Evolutionary conservation across 1,140 invertebrate genomes (phyloP), one percentile per base, ranked within the genome.

Genomic region (Ceratina calcarata): DNA sequence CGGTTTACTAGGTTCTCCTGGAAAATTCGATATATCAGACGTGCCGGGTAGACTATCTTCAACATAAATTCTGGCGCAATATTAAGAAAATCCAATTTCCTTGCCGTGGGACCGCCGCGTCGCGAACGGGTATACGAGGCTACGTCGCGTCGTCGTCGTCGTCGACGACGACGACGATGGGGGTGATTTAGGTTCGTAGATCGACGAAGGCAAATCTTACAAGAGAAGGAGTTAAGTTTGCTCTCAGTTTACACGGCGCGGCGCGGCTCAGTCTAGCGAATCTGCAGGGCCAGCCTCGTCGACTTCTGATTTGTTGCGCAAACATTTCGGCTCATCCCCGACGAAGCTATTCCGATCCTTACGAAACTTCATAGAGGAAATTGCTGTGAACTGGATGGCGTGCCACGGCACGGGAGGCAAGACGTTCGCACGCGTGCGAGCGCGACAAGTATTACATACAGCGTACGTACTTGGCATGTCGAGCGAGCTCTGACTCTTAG

Each of bases 281-380:
- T 6, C n/a, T 55, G n/a, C 8, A 37, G 3, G 64, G 51, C 66
- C 66, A 65, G 60, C 51, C 79, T 45, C 55, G 27, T 37, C 58
- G 71, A 83, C 76, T 85, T 85, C 72, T 82, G 77, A 83, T 85
- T 80, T 83, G 81, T 80, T 80, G 72, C 64, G 53, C 83, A 81
- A 78, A 78, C 80, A 81, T 81, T 81, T 77, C 58, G 60, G 18
- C 61, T 78, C 66, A 60, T 78, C 49, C 66, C 37, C 58, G 74
- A 49, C 32, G 49, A 32, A 32, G 18, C 18, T 69, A 45, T 70
- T 62, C 74, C 66, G 10, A 65, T 58, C 60, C 58, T 70, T 49
- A 22, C 67, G 78, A 75, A 84, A 74, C 78, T 84, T 83, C 75
- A 80, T 76, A 68, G 84, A 70, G 69, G 62, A 86, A 84, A 86